These are phyloP conservation scores for Achroia grisella DNA, from an alignment of 1,140 invertebrate species.

Conservation along the genomic window DNA sequence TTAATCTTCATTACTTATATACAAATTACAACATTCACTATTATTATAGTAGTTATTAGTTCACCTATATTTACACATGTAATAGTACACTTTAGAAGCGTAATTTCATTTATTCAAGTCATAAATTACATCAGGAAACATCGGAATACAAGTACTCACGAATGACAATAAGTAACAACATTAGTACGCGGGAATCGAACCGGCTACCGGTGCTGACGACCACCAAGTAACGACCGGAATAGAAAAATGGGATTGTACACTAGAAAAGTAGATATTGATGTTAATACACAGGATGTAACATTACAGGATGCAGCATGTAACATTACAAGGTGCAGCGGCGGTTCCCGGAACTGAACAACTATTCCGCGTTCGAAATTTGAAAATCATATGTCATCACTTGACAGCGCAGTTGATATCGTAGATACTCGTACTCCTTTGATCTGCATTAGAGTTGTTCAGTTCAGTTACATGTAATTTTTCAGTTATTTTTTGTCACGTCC, in stretches of 20 bases:
- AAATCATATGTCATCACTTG: no score
- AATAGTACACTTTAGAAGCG: slow-evolving; percentile 71
- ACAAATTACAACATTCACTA: slow-evolving; percentile 73
- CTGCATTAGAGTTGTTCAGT: no score
- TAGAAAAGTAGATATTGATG: slow-evolving; percentile 35
- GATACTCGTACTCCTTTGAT: no score
- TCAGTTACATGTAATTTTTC: no score
- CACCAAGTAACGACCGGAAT: slow-evolving; percentile 29
- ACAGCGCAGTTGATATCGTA: no score
- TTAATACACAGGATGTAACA: no score
- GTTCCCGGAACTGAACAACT: no score
- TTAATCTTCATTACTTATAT: slow-evolving; percentile 73
- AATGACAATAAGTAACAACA: slow-evolving; percentile 40
- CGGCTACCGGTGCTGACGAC: slow-evolving; percentile 11
- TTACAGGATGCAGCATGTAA: no score
- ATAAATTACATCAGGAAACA: slow-evolving; percentile 65
- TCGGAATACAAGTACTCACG: slow-evolving; percentile 52
- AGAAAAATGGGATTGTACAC: slow-evolving; percentile 64
- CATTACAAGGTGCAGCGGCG: no score
- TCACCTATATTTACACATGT: slow-evolving; percentile 69
- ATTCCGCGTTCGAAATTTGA: no score
- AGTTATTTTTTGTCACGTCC: no score
- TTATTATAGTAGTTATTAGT: slow-evolving; percentile 71
- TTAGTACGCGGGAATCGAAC: slow-evolving; percentile 29
- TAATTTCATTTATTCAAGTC: slow-evolving; percentile 65